Base-by-base conservation (phyloP, 2,113 vertebrate species). In the Salvator merianae region DNA sequence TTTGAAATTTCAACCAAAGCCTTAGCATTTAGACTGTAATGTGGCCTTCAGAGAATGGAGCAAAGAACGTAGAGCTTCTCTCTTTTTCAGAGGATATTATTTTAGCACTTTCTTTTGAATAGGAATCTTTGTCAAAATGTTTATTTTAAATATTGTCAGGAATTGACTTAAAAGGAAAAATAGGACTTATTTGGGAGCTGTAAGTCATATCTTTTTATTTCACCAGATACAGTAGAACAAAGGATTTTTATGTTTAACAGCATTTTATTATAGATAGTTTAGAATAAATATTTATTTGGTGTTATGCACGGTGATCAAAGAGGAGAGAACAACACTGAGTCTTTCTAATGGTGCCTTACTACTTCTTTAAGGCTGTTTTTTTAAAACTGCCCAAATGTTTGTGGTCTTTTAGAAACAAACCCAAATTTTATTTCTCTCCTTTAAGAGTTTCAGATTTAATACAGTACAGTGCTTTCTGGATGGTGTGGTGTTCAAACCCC, bases 201-300 rank as follows among this genome's bases (percentile, higher is more conserved):
- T 84, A 74, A 70, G 40, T 9, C 80, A 69, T 76, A 18, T 24
- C 59, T 1, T 88, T 93, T 83, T 85, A 16, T 75, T 83, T 16
- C 92, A 85, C 79, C 84, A 91, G 38, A 81, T 91, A 75, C 90
- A 91, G 91, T 92, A 86, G 89, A 63, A 93, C 94, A 91, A 88
- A 93, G 91, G 91, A 83, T 94, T 94, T 95, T 95, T 92, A 93
- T 66, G 90, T 93, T 91, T 87, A 87, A n/a, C 86, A 93, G 94
- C 87, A 87, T 92, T 96, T 95, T 94, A 81, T 87, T 59, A 85
- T 92, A 84, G 91, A 88, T 95, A 90, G 86, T 94, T 83, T 93
- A 94, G 94, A 92, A 55, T 94, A 95, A 20, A 36, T 95, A 95
- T 96, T 95, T 97, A 95, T 95, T 95, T 95, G n/a, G n/a, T 87